Conservation (phyloP, 2,113 vertebrate species). For the Toxotes chatareus region DNA sequence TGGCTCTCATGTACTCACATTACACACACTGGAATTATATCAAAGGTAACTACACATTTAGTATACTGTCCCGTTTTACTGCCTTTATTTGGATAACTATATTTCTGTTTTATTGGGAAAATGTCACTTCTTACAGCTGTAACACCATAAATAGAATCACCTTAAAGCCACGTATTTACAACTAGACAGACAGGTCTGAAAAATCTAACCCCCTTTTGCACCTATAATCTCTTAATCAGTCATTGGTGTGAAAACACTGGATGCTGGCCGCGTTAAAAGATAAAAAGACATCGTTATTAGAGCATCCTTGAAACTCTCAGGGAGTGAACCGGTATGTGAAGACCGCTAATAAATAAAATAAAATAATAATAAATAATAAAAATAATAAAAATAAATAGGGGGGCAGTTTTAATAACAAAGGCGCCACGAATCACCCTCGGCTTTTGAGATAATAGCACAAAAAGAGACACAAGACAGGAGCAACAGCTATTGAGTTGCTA, state of each 20-base stretch:
- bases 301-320: background rate
- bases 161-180: background rate
- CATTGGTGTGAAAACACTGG: background rate
- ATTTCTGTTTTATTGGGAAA: background rate
- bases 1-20: background rate
- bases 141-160: background rate
- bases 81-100: background rate
- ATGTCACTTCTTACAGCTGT: background rate
- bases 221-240: background rate
- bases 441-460: background rate
- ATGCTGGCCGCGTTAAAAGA: background rate
- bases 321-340: background rate
- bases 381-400: no score
- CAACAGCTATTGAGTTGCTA: slow-evolving; percentile 51
- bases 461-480: slow-evolving; percentile 10
- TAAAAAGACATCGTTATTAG: background rate
- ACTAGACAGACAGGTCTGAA: background rate
- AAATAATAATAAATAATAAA: no score
- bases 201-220: background rate
- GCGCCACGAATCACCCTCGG: accelerated
- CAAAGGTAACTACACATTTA: background rate
- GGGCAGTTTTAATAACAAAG: background rate
- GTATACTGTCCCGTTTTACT: background rate
- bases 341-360: background rate
- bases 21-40: background rate